A percentile compares a stretch with the other conserved stretches of the same genome.
phyloP scores from a whole-genome alignment of 2,113 vertebrate genomes.

The Hydrolagus affinis region DNA sequence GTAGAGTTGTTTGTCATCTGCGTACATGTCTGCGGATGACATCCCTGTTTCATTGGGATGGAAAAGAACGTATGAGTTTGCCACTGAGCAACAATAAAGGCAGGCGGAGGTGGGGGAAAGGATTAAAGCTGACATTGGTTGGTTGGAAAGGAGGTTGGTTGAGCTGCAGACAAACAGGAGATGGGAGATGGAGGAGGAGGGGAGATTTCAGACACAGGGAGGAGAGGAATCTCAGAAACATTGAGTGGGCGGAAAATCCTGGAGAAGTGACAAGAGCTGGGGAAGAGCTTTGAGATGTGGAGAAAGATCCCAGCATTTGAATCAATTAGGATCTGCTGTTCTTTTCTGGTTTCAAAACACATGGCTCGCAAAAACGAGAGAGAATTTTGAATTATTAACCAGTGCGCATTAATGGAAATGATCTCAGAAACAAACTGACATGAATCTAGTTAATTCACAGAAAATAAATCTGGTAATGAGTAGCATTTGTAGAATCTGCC shows the following conservation, averaged over 20 bases:
- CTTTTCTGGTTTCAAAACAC: background rate
- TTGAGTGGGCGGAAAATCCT: too few relatives aligned
- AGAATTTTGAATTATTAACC: background rate
- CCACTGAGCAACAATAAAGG: background rate
- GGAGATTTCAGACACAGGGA: background rate
- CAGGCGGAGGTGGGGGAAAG: too few relatives aligned
- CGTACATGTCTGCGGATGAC: too few relatives aligned
- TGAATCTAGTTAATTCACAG: conserved; percentile 1
- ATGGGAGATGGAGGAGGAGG: background rate
- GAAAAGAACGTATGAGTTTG: background rate
- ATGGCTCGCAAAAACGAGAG: background rate
- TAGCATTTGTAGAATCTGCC: conserved; percentile 13
- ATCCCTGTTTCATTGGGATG: background rate
- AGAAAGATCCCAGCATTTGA: background rate
- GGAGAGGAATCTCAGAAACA: background rate
- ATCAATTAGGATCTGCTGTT: background rate
- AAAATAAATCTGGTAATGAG: background rate
- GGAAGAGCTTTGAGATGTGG: too few relatives aligned
- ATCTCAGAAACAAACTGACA: background rate
- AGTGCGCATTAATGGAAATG: background rate
- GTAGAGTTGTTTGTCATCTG: too few relatives aligned
- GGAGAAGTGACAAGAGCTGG: too few relatives aligned
- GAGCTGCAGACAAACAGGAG: background rate
- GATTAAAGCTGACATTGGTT: background rate
- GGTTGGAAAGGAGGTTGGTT: background rate